Evolutionary conservation across 2,113 vertebrate genomes (phyloP).

Genomic region (Peucedramus taeniatus): DNA sequence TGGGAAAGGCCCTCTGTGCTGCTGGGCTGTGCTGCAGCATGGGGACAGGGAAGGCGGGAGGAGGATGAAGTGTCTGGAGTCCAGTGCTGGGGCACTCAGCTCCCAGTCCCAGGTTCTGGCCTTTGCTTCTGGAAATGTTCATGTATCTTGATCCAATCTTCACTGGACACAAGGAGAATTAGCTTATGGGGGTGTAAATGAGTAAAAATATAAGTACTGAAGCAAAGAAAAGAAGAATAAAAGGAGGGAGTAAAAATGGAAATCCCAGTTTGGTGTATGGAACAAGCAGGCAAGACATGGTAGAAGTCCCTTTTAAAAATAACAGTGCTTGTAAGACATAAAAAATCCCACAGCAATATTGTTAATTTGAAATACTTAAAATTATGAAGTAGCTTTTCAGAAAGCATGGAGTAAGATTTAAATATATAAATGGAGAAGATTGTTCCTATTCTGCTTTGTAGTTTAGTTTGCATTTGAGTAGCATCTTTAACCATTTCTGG

Average conservation of each 20-base stretch:
- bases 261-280: background rate
- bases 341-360: background rate
- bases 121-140: background rate
- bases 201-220: background rate
- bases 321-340: background rate
- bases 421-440: background rate
- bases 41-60: background rate
- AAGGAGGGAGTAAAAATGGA: background rate
- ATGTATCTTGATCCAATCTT: background rate
- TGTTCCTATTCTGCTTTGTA: background rate
- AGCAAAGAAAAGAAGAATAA: background rate
- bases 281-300: background rate
- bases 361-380: background rate
- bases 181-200: background rate
- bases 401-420: background rate
- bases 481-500: background rate
- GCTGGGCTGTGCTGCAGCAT: background rate
- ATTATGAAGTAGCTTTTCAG: background rate
- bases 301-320: background rate
- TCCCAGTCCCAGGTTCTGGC: background rate
- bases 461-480: background rate
- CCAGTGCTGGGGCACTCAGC: background rate
- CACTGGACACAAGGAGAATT: background rate
- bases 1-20: background rate
- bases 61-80: fast-evolving